A percentile compares a stretch with the other conserved stretches of the same genome.
Evolutionary conservation across 2,888 invertebrate species (phyloP).

Genomic region (Drosophila testacea): DNA sequence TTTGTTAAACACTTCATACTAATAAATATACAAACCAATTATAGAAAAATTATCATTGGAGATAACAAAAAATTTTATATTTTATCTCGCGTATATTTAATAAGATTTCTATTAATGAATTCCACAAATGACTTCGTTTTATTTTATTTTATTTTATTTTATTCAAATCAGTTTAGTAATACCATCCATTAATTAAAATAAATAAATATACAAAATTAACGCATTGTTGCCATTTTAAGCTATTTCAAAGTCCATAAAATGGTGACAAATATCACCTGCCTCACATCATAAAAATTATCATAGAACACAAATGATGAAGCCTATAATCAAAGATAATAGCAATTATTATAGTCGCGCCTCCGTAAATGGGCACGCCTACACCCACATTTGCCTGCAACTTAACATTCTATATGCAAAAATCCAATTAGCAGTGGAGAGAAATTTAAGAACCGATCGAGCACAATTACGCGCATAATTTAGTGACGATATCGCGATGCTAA

Average conservation of each 20-base stretch:
- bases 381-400: constrained; percentile 20
- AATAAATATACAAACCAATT: constrained; percentile 8
- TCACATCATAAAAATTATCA: constrained; percentile 36
- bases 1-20: not conserved
- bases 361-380: constrained; percentile 43
- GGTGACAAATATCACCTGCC: constrained; percentile 41
- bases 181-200: constrained; percentile 1
- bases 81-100: not conserved
- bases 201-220: constrained; percentile 7
- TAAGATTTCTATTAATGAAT: not conserved
- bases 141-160: not conserved
- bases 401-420: constrained; percentile 37
- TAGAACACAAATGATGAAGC: constrained; percentile 14
- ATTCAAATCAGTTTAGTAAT: not conserved
- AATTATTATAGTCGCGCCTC: constrained; percentile 42
- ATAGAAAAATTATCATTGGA: not conserved
- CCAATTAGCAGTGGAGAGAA: constrained; percentile 64
- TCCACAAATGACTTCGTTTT: constrained; percentile 11
- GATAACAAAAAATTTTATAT: not conserved
- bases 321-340: constrained; percentile 39
- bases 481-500: constrained; percentile 55
- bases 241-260: constrained; percentile 14
- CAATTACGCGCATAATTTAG: constrained; percentile 75
- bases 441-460: constrained; percentile 62
- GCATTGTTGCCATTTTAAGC: constrained; percentile 6